Conservation (phyloP, 2,888 invertebrate species). For the Boloria euphrosyne region DNA sequence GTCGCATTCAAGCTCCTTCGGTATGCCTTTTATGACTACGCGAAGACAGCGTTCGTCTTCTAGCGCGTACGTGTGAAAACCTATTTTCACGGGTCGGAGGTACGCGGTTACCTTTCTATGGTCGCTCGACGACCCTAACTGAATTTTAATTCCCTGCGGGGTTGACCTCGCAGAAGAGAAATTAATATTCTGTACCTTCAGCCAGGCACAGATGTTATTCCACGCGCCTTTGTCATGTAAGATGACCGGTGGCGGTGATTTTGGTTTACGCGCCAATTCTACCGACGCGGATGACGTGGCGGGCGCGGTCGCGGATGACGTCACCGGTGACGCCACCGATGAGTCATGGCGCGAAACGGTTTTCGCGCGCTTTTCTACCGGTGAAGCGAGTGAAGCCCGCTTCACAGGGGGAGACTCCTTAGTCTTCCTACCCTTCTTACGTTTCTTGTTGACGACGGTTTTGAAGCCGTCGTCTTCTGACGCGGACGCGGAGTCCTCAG, state of each 20-base stretch:
- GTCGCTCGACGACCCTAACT: background rate
- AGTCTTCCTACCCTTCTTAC: no score
- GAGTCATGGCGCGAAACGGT: no score
- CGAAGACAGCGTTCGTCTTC: constrained; percentile 19
- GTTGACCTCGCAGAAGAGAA: background rate
- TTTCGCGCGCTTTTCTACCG: no score
- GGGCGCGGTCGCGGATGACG: background rate
- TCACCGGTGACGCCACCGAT: background rate
- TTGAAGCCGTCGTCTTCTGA: no score
- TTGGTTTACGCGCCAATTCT: background rate
- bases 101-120: background rate
- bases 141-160: background rate
- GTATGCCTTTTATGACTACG: constrained; percentile 6
- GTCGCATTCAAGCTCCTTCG: background rate
- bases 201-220: no score
- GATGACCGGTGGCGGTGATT: background rate
- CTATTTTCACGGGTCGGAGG: background rate
- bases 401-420: no score
- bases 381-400: no score
- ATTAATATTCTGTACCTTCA: no score
- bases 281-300: background rate
- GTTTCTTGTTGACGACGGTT: no score
- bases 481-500: no score
- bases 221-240: no score
- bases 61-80: constrained; percentile 6